Evolutionary conservation across 2,113 vertebrate species (phyloP), one percentile per base, ranked within the genome.

Genomic region (Pyxicephalus adspersus): DNA sequence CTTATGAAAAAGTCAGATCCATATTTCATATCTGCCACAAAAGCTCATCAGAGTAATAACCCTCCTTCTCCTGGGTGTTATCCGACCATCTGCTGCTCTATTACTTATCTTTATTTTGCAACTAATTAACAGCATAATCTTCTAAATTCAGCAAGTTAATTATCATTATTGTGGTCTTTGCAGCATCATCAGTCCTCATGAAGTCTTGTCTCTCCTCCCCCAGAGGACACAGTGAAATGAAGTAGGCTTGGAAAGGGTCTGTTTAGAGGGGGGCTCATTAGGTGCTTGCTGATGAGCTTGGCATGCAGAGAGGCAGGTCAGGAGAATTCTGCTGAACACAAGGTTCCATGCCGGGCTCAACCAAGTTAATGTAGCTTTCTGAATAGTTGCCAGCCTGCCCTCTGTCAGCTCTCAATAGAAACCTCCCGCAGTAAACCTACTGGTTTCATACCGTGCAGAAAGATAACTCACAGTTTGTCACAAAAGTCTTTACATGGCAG

Each of bases 111-210:
- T 99, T 98, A 99, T 98, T 98, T 99, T 98, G 96, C 95, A 98
- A 99, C 97, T 99, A 99, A 99, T 99, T 99, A 99, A 98, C 96
- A 98, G 97, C 96, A 99, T 99, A 98, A 99, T 99, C 97, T 98
- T 98, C 97, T 97, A 98, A 98, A 99, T 99, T 98, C 98, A 98
- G 97, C 98, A 97, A 98, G 97, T 98, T 98, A 99, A 99, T 99
- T 99, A 99, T 99, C 97, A 98, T 98, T 98, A 98, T 98, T 98
- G 97, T 98, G 95, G 95, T 98, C 96, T 99, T 97, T 98, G 98
- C 96, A 98, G 96, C 96, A 97, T 98, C 97, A 99, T 99, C 98
- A 98, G 96, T 98, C 97, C 97, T 98, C 95, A 94, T 97, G 96
- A 98, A 98, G 93, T 92, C 94, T 95, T 94, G 91, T 96, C 94